Base-by-base conservation (phyloP, 2,113 vertebrate genomes). In the Montifringilla adamsi region DNA sequence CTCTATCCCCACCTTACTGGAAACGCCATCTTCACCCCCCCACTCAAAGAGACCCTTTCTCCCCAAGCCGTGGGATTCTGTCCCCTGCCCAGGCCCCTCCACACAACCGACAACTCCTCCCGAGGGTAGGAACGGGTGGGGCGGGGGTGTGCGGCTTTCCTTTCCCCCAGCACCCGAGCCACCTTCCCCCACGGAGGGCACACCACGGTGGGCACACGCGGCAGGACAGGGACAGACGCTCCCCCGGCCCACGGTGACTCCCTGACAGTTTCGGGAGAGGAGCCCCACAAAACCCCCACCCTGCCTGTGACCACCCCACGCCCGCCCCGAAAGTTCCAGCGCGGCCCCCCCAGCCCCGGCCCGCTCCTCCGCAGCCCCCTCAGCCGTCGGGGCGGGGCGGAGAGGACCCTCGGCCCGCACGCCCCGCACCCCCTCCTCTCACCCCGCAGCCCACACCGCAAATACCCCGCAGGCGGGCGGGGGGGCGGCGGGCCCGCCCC, bases 101-200 rank as follows among this genome's bases (percentile, higher is more conserved):
- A 12, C 49, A 14, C 9, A 21, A 41, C 19, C 39, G 6, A 6
- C 46, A 52, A 6, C 43, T 56, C 64, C 28, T 19, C n/a, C n/a
- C 8, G 12, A 9, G 37, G 31, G 39, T 4, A n/a, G 35, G 33
- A 43, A 22, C 15, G 27, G 37, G 24, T 15, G 21, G 26, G n/a
- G 16, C 2, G 15, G 18, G 20, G 27, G 1, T 7, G 9, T 1
- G n/a, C 3, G 31, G n/a, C 12, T 3, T 58, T 39, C 28, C 60
- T 8, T 11, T 52, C 8, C 55, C 37, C 14, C 20, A 15, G 28
- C 37, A 68, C 37, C 18, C 46, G 28, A 44, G 46, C 43, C 66
- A 4, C 31, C 46, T 39, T 73, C 7, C 17, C 43, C 39, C 24
- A 10, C 15, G 5, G 9, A 8, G 3, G 13, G 16, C 15, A 44